Conservation (phyloP, 2,113 vertebrate genomes). For the Panthera uncia region DNA sequence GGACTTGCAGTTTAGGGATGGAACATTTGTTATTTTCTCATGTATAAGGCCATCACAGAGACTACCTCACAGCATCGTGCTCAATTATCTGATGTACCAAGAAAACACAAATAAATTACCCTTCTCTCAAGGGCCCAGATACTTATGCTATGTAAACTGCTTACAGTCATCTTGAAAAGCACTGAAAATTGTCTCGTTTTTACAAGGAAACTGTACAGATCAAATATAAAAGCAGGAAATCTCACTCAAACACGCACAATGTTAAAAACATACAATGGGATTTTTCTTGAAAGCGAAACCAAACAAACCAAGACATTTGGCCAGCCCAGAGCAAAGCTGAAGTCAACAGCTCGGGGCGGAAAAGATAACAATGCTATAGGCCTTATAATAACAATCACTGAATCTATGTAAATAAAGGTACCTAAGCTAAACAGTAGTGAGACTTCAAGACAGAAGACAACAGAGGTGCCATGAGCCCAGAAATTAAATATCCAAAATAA, state of each 20-base stretch:
- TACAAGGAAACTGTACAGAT: not conserved
- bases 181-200: not conserved
- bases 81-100: not conserved
- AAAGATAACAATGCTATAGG: not conserved
- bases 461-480: not conserved
- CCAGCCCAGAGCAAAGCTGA: not conserved
- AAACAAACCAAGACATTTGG: not conserved
- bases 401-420: not conserved
- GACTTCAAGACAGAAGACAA: not conserved
- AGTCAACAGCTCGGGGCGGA: not conserved
- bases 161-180: not conserved
- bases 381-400: not conserved
- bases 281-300: slow-evolving; percentile 23
- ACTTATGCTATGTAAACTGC: not conserved
- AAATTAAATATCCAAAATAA: not conserved
- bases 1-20: not conserved
- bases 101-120: not conserved
- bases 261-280: not conserved
- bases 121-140: not conserved
- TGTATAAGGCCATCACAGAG: not conserved
- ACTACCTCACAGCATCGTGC: not conserved
- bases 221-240: slow-evolving; percentile 43
- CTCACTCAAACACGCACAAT: not conserved
- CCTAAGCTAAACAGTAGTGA: not conserved
- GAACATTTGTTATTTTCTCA: not conserved